Conservation (phyloP, 2,888 invertebrate species). For the Halictus ligatus region DNA sequence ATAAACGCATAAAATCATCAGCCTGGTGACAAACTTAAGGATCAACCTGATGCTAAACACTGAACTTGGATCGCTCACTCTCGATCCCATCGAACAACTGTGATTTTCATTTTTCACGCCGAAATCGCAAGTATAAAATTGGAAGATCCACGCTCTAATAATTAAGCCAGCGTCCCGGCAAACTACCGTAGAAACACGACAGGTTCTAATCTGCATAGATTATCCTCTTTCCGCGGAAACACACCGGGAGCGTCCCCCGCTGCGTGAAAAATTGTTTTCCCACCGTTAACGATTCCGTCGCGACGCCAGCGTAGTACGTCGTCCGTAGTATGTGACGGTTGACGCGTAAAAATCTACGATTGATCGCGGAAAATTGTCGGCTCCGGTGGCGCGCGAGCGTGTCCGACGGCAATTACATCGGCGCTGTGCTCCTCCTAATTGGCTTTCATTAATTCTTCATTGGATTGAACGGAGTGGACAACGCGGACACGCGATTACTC, state of each 20-base stretch:
- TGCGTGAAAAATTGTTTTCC: conserved; percentile 1
- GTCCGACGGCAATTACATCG: conserved; percentile 71
- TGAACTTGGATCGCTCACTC: neutral
- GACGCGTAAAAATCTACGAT: conserved; percentile 39
- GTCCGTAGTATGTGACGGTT: neutral
- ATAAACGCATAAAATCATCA: neutral
- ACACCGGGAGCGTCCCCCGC: neutral
- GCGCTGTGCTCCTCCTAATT: conserved; percentile 71
- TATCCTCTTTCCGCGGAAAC: neutral
- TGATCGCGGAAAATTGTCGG: conserved; percentile 57
- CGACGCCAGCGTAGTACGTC: neutral
- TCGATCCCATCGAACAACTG: neutral
- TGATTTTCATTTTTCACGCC: neutral
- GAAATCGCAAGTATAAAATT: neutral
- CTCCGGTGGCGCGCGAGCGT: conserved; percentile 51
- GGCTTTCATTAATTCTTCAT: conserved; percentile 74
- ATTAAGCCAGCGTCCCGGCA: neutral
- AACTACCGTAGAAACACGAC: neutral
- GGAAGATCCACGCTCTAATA: neutral
- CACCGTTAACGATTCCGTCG: neutral
- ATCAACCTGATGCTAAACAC: no score
- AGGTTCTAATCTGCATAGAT: neutral
- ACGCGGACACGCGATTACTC: conserved; percentile 58
- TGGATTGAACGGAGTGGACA: conserved; percentile 57
- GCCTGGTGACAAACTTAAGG: neutral